Percentiles rank a stretch among this genome's conserved stretches.
phyloP scores from a whole-genome alignment of 2,797 vertebrate species.

The Salarias fasciatus region DNA sequence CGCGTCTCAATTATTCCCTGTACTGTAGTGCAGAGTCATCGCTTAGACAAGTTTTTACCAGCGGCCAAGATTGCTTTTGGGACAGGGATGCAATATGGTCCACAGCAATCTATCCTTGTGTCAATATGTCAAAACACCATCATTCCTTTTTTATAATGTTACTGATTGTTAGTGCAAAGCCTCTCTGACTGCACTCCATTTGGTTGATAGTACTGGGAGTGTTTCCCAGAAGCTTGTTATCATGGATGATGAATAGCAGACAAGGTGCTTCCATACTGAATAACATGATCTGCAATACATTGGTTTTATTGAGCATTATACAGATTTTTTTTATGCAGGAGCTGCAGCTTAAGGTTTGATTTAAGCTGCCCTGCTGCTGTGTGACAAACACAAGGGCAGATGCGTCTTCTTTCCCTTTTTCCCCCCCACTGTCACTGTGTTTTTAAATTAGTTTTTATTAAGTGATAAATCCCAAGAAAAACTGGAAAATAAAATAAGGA shows the following conservation, averaged over 20 bases:
- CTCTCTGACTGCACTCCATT: constrained; percentile 58
- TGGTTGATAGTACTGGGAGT: constrained; percentile 56
- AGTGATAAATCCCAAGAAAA: constrained; percentile 14
- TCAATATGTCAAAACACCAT: constrained; percentile 79
- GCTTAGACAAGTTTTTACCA: constrained; percentile 80
- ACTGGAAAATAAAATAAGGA: constrained; percentile 2
- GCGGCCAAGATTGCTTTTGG: constrained; percentile 85
- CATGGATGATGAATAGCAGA: constrained; percentile 55
- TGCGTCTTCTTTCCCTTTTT: constrained; percentile 2
- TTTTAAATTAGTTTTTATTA: constrained; percentile 27
- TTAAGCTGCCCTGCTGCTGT: constrained; percentile 24
- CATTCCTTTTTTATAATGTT: constrained; percentile 74
- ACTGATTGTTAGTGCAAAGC: constrained; percentile 67
- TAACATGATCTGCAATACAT: constrained; percentile 45
- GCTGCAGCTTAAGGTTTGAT: constrained; percentile 45
- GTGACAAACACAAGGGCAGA: constrained; percentile 29
- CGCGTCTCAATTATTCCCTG: constrained; percentile 74
- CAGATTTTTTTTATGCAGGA: constrained; percentile 40
- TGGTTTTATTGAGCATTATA: constrained; percentile 53
- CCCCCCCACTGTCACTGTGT: constrained; percentile 10
- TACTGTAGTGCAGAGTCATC: constrained; percentile 70
- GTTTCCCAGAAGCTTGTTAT: constrained; percentile 65
- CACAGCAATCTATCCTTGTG: constrained; percentile 85
- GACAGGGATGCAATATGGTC: constrained; percentile 84
- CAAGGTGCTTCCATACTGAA: constrained; percentile 34